Evolutionary conservation across 2,797 vertebrate genomes (phyloP).

Genomic region (Gouania willdenowi): DNA sequence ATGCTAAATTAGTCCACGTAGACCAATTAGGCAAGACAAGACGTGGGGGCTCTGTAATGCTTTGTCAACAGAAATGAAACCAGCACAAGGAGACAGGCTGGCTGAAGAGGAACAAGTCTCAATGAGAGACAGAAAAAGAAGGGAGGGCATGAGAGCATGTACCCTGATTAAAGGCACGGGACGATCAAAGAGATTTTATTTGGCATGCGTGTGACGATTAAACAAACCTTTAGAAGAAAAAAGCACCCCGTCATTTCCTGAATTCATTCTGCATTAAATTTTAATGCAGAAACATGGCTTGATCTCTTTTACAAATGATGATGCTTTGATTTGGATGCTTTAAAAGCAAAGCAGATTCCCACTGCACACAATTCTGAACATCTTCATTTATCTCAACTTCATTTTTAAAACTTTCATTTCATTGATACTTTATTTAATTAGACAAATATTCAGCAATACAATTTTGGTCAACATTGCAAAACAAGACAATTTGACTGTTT

Average conservation of each 20-base stretch:
- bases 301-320: slow-evolving; percentile 77
- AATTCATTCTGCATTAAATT: slow-evolving; percentile 76
- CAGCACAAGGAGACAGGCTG: slow-evolving; percentile 64
- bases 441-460: slow-evolving; percentile 10
- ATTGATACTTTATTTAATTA: slow-evolving; percentile 3
- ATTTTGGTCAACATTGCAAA: not conserved
- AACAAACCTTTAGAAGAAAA: slow-evolving; percentile 80
- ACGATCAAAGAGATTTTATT: slow-evolving; percentile 77
- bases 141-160: slow-evolving; percentile 49
- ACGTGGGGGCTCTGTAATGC: slow-evolving; percentile 68
- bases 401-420: slow-evolving; percentile 8
- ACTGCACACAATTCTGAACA: slow-evolving; percentile 20
- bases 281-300: slow-evolving; percentile 77
- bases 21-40: slow-evolving; percentile 82
- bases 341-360: slow-evolving; percentile 56
- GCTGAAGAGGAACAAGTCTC: slow-evolving; percentile 56
- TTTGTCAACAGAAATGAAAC: slow-evolving; percentile 82
- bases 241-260: slow-evolving; percentile 71
- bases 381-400: slow-evolving; percentile 16
- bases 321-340: slow-evolving; percentile 73
- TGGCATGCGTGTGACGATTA: slow-evolving; percentile 71
- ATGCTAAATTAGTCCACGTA: slow-evolving; percentile 82
- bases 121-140: slow-evolving; percentile 54
- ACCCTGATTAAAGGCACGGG: slow-evolving; percentile 70
- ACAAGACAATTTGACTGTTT: not conserved